These are phyloP conservation scores for Conomelus anceps DNA, from an alignment of 2,888 invertebrate genomes.

Conservation along the genomic window DNA sequence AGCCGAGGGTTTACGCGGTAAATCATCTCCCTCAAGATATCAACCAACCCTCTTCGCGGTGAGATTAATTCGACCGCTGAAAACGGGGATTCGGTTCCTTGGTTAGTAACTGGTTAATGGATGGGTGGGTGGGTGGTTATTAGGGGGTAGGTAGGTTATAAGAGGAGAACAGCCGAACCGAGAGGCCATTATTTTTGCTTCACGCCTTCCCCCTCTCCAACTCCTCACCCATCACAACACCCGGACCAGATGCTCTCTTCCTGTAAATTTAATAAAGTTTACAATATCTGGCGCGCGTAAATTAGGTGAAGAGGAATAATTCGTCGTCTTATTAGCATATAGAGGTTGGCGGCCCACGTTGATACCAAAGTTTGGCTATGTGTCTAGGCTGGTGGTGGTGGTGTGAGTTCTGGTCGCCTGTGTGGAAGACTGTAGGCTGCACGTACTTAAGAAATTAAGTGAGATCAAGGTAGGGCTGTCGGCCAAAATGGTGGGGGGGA, in stretches of 20 bases:
- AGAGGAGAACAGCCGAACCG: background rate
- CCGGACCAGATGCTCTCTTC: background rate
- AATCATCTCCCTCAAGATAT: background rate
- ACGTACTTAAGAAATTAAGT: constrained; percentile 13
- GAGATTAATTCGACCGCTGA: background rate
- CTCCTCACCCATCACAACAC: background rate
- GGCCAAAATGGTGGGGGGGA: background rate
- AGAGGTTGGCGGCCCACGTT: background rate
- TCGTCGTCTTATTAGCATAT: constrained; percentile 8
- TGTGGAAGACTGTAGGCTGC: background rate
- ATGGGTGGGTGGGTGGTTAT: background rate
- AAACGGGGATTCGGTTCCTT: background rate
- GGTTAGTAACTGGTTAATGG: background rate
- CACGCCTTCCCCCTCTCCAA: background rate
- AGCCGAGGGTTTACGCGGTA: background rate
- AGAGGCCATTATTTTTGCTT: background rate
- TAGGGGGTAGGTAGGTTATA: background rate
- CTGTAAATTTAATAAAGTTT: constrained; percentile 11
- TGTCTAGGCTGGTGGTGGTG: background rate
- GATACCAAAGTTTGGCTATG: background rate
- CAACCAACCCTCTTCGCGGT: background rate
- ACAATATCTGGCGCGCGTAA: constrained; percentile 6
- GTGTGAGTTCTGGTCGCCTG: background rate
- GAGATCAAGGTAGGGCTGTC: constrained; percentile 6
- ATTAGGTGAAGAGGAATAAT: background rate